Percentiles rank a stretch among this genome's conserved stretches.
Conservation (phyloP, 2,888 invertebrate species). For the Drosophila colorata region DNA sequence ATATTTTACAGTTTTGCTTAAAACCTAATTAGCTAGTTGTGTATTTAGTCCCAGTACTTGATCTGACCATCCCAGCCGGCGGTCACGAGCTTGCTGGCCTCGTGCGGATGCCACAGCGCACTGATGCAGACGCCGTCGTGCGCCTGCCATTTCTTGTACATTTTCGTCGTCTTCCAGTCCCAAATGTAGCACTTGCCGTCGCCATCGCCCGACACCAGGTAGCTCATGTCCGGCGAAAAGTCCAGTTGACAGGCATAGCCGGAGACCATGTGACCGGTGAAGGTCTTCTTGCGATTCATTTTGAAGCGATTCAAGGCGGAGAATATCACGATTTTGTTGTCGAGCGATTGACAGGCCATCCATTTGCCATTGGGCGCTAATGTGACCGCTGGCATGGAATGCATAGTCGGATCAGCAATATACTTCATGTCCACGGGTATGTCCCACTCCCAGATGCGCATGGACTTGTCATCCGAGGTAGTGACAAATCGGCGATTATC, state of each 20-base stretch:
- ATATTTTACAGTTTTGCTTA: conserved; percentile 55
- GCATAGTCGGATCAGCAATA: conserved; percentile 99
- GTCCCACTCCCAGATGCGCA: conserved; percentile 99
- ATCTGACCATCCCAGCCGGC: conserved; percentile 99
- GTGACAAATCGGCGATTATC: conserved; percentile 99
- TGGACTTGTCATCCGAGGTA: conserved; percentile 99
- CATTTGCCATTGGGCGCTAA: conserved; percentile 98
- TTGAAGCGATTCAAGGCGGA: conserved; percentile 98
- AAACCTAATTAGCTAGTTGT: conserved; percentile 8
- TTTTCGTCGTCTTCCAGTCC: conserved; percentile 99
- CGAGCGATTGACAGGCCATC: conserved; percentile 99
- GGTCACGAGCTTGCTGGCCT: conserved; percentile 98
- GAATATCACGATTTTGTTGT: conserved; percentile 99
- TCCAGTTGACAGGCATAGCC: conserved; percentile 99
- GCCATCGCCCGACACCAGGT: conserved; percentile 98
- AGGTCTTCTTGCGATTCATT: conserved; percentile 98
- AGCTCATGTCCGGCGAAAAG: conserved; percentile 99
- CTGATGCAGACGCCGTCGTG: conserved; percentile 99
- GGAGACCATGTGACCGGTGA: conserved; percentile 99
- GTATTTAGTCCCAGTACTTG: conserved; percentile 97
- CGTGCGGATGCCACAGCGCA: conserved; percentile 99
- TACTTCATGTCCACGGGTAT: conserved; percentile 99
- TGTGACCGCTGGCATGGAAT: conserved; percentile 98
- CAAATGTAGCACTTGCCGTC: conserved; percentile 99
- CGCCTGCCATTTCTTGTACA: conserved; percentile 99